These are phyloP conservation scores for Halocynthia aurantium DNA, from an alignment of 23 tunicate species.

Conservation along the genomic window DNA sequence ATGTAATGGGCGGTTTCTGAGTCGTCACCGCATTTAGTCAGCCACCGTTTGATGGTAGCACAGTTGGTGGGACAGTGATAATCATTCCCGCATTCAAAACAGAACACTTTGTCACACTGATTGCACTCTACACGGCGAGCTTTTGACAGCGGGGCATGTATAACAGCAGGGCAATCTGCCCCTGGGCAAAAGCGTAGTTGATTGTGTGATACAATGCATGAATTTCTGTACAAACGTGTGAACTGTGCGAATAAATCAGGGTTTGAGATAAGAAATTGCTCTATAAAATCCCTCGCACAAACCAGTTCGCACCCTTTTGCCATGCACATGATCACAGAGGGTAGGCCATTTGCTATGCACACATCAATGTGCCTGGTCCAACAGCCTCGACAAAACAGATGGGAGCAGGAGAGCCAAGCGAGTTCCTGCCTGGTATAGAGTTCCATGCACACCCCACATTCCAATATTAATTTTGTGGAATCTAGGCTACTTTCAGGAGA, in stretches of 20 bases:
- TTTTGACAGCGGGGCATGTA: slow-evolving; percentile 56
- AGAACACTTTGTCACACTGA: slow-evolving; percentile 37
- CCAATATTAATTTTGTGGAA: not conserved
- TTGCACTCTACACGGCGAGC: slow-evolving; percentile 65
- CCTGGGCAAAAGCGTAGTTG: slow-evolving; percentile 89
- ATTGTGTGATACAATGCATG: slow-evolving; percentile 49
- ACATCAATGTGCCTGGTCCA: slow-evolving; percentile 64
- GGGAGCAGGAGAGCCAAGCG: slow-evolving; percentile 47
- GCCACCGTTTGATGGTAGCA: slow-evolving; percentile 69
- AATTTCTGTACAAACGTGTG: slow-evolving; percentile 24
- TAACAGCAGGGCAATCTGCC: slow-evolving; percentile 54
- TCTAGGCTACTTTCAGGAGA: not conserved
- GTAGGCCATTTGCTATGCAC: slow-evolving; percentile 50
- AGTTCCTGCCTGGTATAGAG: slow-evolving; percentile 1
- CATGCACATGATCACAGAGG: slow-evolving; percentile 73
- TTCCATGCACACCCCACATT: slow-evolving; percentile 77
- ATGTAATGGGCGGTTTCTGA: slow-evolving; percentile 97
- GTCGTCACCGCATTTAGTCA: slow-evolving; percentile 89
- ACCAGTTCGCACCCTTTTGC: slow-evolving; percentile 43
- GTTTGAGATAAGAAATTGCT: slow-evolving; percentile 27
- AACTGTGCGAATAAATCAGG: slow-evolving; percentile 4
- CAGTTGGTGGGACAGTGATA: slow-evolving; percentile 88
- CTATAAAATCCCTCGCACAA: slow-evolving; percentile 56
- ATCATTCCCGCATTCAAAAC: slow-evolving; percentile 86
- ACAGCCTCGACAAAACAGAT: slow-evolving; percentile 69